These are phyloP conservation scores for Cololabis saira DNA, from an alignment of 2,113 vertebrate genomes.

Conservation along the genomic window DNA sequence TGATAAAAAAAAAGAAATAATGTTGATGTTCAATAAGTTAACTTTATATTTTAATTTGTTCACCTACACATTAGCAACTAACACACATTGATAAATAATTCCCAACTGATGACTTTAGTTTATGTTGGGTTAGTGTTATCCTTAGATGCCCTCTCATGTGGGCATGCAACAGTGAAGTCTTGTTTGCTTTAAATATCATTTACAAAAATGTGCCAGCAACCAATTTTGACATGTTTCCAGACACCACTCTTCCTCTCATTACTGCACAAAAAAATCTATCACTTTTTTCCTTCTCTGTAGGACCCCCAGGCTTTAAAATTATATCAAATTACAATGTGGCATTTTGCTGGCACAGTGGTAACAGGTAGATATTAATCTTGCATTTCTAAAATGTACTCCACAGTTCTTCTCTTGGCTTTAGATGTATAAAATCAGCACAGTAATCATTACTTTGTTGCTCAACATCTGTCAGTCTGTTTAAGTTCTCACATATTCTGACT, in stretches of 20 bases:
- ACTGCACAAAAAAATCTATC: conserved; percentile 2
- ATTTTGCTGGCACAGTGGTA: conserved; percentile 54
- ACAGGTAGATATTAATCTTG: conserved; percentile 61
- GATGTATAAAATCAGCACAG: conserved; percentile 43
- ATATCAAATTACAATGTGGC: conserved; percentile 62
- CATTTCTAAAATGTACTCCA: conserved; percentile 33
- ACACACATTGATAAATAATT: conserved; percentile 11
- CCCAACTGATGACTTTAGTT: conserved; percentile 9
- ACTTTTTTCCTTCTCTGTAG: conserved; percentile 4
- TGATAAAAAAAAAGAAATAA: no score
- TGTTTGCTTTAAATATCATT: conserved; percentile 48
- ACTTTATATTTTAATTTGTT: no score
- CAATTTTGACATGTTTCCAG: conserved; percentile 46
- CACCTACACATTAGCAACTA: conserved; percentile 26
- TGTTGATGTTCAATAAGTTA: no score
- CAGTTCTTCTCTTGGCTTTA: conserved; percentile 50
- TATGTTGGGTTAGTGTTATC: conserved; percentile 42
- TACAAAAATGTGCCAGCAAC: conserved; percentile 46
- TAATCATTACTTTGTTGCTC: conserved; percentile 61
- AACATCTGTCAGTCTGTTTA: conserved; percentile 54
- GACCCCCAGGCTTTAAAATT: conserved; percentile 64
- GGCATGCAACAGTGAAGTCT: conserved; percentile 48
- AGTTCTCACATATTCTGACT: conserved; percentile 57
- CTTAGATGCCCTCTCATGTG: conserved; percentile 47
- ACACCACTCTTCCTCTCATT: conserved; percentile 31